A percentile compares a stretch with the other conserved stretches of the same genome.
phyloP scores from a whole-genome alignment of 2,888 invertebrate species.

The Drosophila ezoana region DNA sequence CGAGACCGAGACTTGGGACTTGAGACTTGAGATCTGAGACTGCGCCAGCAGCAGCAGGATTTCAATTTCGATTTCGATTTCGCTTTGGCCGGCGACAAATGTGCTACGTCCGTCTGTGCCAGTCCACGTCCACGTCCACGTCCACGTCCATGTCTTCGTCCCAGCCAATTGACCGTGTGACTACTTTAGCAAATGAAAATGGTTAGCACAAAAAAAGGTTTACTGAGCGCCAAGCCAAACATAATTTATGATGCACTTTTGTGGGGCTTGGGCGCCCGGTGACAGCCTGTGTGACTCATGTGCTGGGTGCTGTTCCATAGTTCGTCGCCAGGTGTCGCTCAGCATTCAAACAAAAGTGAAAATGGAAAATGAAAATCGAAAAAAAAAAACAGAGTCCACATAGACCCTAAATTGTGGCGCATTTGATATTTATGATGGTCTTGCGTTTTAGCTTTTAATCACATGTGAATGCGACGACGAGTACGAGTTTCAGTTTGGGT shows the following conservation, averaged over 20 bases:
- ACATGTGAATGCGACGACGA: conserved; percentile 58
- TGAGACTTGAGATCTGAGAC: conserved; percentile 2
- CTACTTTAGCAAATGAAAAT: conserved; percentile 80
- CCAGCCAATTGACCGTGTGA: conserved; percentile 73
- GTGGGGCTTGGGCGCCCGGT: conserved; percentile 51
- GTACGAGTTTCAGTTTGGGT: conserved; percentile 4
- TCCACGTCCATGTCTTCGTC: conserved; percentile 20
- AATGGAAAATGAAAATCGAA: conserved; percentile 24
- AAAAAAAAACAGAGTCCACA: conserved; percentile 14
- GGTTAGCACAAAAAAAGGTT: conserved; percentile 44
- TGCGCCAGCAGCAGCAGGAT: conserved; percentile 53
- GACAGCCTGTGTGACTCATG: conserved; percentile 68
- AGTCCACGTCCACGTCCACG: not conserved
- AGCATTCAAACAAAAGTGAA: conserved; percentile 70
- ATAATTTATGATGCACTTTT: conserved; percentile 80
- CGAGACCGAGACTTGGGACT: conserved; percentile 3
- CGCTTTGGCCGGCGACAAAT: conserved; percentile 71
- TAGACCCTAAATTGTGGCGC: conserved; percentile 74
- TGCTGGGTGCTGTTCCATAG: conserved; percentile 25
- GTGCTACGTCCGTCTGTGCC: conserved; percentile 45
- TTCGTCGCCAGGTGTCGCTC: conserved; percentile 69
- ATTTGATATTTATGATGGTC: conserved; percentile 77
- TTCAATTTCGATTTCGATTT: conserved; percentile 78
- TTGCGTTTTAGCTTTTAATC: conserved; percentile 70
- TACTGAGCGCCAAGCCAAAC: conserved; percentile 62